These are phyloP conservation scores for Mus minutoides DNA, from an alignment of 2,797 vertebrate species.

Conservation along the genomic window DNA sequence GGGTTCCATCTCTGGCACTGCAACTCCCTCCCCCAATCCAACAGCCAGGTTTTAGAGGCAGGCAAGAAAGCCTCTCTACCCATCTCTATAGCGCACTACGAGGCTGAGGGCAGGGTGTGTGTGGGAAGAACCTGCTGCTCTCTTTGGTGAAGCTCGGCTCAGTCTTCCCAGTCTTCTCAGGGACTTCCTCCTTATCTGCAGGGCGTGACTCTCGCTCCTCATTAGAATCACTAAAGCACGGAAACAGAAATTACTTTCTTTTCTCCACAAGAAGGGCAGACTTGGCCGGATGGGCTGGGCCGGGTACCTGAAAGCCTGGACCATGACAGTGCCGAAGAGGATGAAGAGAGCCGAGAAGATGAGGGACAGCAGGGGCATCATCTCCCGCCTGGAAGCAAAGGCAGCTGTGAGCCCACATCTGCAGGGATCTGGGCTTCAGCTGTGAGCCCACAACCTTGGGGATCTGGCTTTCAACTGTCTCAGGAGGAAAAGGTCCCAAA, in stretches of 20 bases:
- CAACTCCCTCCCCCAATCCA: neutral
- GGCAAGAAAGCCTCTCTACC: fast-evolving
- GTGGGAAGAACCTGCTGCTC: constrained; percentile 83
- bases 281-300: fast-evolving
- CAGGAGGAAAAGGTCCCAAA: neutral
- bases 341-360: constrained; percentile 98
- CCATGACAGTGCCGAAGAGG: constrained; percentile 96
- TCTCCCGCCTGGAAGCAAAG: constrained; percentile 93
- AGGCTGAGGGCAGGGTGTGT: neutral
- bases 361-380: constrained; percentile 98
- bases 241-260: neutral
- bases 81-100: fast-evolving
- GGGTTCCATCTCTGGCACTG: neutral
- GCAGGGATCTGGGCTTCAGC: neutral
- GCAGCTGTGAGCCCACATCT: neutral
- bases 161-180: constrained; percentile 87
- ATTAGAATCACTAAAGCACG: constrained; percentile 91
- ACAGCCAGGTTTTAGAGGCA: neutral
- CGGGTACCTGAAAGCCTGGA: constrained; percentile 96
- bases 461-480: neutral
- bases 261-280: neutral
- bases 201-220: constrained; percentile 91
- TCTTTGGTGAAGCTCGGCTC: constrained; percentile 88
- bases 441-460: no score
- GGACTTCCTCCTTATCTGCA: constrained; percentile 90